These are phyloP conservation scores for zebrafish (Danio rerio) DNA, from an alignment of 2,113 vertebrate genomes.

Conservation along the genomic window GRCz12tu NC_133193.1:32010501-32011000, in stretches of 20 bases:
- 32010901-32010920: neutral
- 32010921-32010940: neutral
- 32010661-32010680: conserved; percentile 74
- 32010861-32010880: conserved; percentile 27
- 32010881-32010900: neutral
- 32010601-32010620: conserved; percentile 59
- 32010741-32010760: neutral
- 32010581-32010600: conserved; percentile 64
- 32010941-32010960: conserved; percentile 14
- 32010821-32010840: neutral
- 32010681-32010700: conserved; percentile 33
- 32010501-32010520: conserved; percentile 35
- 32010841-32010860: neutral
- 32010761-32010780: neutral
- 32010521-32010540: conserved; percentile 70
- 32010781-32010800: neutral
- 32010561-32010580: conserved; percentile 56
- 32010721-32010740: neutral
- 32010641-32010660: conserved; percentile 74
- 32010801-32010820: neutral
- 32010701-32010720: neutral
- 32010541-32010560: conserved; percentile 72
- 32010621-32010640: conserved; percentile 78
- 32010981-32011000: conserved; percentile 55
- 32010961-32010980: conserved; percentile 26